phyloP scores from a whole-genome alignment of 2,113 vertebrate genomes.

The Romanogobio albipinnatus region DNA sequence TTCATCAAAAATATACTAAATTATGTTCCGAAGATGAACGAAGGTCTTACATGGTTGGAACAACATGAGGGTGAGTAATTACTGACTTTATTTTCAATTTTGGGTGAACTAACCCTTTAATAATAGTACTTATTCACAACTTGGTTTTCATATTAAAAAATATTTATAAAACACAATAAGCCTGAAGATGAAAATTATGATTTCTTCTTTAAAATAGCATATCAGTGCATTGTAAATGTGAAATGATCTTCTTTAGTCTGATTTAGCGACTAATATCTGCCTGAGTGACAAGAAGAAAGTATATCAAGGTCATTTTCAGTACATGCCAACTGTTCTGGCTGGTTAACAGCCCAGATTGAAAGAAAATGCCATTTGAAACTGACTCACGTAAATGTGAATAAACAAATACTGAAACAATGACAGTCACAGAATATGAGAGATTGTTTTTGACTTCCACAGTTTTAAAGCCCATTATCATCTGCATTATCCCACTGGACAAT shows the following conservation, averaged over 20 bases:
- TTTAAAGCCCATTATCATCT: background rate
- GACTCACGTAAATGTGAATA: slow-evolving; percentile 25
- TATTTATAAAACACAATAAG: background rate
- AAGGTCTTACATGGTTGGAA: too few relatives aligned
- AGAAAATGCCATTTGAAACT: slow-evolving; percentile 36
- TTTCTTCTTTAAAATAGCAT: background rate
- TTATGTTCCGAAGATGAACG: too few relatives aligned
- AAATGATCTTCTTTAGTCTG: slow-evolving; percentile 52
- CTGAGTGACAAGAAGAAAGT: slow-evolving; percentile 31
- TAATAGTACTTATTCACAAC: too few relatives aligned
- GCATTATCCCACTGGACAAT: background rate
- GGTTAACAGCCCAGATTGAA: slow-evolving; percentile 41
- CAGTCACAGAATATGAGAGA: slow-evolving; percentile 7
- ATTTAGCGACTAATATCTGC: slow-evolving; percentile 51
- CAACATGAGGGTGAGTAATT: too few relatives aligned
- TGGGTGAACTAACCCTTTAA: too few relatives aligned
- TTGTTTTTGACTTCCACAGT: background rate
- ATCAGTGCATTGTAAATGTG: background rate
- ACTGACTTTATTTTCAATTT: too few relatives aligned
- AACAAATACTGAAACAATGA: slow-evolving; percentile 10
- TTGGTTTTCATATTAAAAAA: too few relatives aligned
- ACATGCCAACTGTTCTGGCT: slow-evolving; percentile 40
- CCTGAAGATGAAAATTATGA: background rate
- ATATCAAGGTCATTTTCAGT: slow-evolving; percentile 34
- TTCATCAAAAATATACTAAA: too few relatives aligned